These are phyloP conservation scores for Nebria salina DNA, from an alignment of 2,888 invertebrate species.

Conservation along the genomic window DNA sequence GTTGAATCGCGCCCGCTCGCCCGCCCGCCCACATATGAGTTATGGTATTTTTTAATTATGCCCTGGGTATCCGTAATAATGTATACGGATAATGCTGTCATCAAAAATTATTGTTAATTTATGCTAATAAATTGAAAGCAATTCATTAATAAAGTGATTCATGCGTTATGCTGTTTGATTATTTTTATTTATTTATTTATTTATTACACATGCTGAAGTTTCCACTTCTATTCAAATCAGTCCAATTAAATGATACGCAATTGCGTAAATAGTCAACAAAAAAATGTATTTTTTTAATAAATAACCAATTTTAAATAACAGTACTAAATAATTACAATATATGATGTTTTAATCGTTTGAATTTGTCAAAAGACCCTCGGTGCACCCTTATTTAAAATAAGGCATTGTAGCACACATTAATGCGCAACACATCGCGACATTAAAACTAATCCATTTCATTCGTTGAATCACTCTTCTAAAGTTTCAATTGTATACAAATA, in stretches of 20 bases:
- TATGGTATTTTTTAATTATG: no score
- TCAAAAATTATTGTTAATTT: constrained; percentile 41
- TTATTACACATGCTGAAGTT: no score
- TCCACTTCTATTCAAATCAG: no score
- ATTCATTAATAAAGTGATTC: constrained; percentile 37
- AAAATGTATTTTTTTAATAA: background rate
- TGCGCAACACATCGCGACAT: background rate
- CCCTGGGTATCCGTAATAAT: no score
- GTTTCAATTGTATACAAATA: background rate
- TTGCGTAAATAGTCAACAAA: no score
- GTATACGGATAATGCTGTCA: constrained; percentile 33
- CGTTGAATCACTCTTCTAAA: no score
- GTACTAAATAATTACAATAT: background rate
- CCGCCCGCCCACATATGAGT: no score
- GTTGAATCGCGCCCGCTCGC: no score
- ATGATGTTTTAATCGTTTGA: background rate
- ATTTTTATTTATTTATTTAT: no score
- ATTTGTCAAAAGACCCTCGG: background rate
- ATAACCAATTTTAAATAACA: background rate
- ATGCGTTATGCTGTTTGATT: constrained; percentile 19
- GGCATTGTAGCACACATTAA: background rate
- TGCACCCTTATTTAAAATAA: background rate
- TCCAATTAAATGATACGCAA: no score
- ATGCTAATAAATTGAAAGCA: constrained; percentile 42
- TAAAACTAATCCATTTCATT: background rate